These are phyloP conservation scores for Erannis defoliaria DNA, from an alignment of 2,888 invertebrate species.

Conservation along the genomic window DNA sequence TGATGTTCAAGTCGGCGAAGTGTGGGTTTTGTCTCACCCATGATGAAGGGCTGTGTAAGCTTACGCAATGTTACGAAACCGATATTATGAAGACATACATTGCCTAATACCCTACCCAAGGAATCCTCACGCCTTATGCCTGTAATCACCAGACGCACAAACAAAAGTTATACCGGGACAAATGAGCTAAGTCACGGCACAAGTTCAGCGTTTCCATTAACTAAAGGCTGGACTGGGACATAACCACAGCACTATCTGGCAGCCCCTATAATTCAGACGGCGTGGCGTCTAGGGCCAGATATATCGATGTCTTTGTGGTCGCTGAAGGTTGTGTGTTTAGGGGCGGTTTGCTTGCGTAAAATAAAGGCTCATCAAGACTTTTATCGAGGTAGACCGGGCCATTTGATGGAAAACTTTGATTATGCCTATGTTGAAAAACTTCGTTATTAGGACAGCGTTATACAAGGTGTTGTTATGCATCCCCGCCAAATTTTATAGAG, in stretches of 20 bases:
- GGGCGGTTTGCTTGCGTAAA: not conserved
- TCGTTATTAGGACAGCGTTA: too few species aligned
- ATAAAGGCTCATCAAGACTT: constrained; percentile 5
- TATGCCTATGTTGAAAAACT: not conserved
- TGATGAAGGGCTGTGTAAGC: too few species aligned
- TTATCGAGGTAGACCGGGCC: not conserved
- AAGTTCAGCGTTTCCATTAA: constrained; percentile 21
- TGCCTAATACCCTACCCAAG: not conserved
- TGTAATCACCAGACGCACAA: constrained; percentile 2
- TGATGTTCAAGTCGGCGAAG: too few species aligned
- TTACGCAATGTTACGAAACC: not conserved
- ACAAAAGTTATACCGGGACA: constrained; percentile 14
- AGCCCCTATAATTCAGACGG: constrained; percentile 10
- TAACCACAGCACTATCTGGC: constrained; percentile 13
- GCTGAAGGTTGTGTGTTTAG: constrained; percentile 19
- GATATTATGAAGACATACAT: too few species aligned
- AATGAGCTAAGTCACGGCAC: constrained; percentile 26
- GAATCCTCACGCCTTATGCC: not conserved
- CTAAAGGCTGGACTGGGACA: constrained; percentile 19
- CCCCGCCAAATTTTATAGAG: too few species aligned
- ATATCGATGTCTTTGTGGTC: constrained; percentile 18
- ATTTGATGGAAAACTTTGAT: not conserved
- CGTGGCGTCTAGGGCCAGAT: constrained; percentile 5
- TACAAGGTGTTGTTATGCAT: too few species aligned
- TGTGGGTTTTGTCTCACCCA: too few species aligned